Conservation (phyloP, 1,140 invertebrate species). For the Achatina immaculata region DNA sequence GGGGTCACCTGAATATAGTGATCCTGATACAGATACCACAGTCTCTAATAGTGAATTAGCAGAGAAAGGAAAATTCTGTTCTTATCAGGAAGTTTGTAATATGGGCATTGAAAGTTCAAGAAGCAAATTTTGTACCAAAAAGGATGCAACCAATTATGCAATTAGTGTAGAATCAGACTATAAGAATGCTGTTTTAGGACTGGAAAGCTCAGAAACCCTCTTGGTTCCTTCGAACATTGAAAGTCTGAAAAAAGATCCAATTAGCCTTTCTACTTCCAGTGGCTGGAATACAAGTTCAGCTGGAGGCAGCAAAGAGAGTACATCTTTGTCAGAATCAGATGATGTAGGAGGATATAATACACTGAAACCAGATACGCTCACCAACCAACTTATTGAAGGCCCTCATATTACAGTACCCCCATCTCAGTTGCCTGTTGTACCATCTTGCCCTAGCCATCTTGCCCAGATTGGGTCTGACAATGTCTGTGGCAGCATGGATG, state of each 20-base stretch:
- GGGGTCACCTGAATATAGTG: not conserved
- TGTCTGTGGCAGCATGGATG: not conserved
- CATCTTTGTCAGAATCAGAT: not conserved
- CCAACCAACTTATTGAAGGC: constrained; percentile 30
- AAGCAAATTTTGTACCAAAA: not conserved
- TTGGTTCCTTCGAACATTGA: not conserved
- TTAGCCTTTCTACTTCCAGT: not conserved
- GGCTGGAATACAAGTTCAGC: not conserved
- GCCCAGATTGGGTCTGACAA: not conserved
- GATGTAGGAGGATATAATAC: not conserved
- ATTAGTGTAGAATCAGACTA: not conserved
- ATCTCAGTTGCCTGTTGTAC: constrained; percentile 4
- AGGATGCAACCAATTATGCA: not conserved
- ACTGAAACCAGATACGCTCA: not conserved
- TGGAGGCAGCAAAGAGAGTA: not conserved
- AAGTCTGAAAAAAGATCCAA: not conserved
- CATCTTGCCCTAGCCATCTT: not conserved
- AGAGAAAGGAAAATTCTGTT: not conserved
- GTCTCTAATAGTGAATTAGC: not conserved
- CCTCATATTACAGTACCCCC: constrained; percentile 28
- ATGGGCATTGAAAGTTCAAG: not conserved
- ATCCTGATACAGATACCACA: not conserved
- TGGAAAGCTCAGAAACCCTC: not conserved
- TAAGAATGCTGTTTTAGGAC: not conserved
- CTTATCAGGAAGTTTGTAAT: not conserved